A percentile compares a stretch with the other conserved stretches of the same genome.
Conservation (phyloP, 2,888 invertebrate species). For the Drosophila prostipennis region DNA sequence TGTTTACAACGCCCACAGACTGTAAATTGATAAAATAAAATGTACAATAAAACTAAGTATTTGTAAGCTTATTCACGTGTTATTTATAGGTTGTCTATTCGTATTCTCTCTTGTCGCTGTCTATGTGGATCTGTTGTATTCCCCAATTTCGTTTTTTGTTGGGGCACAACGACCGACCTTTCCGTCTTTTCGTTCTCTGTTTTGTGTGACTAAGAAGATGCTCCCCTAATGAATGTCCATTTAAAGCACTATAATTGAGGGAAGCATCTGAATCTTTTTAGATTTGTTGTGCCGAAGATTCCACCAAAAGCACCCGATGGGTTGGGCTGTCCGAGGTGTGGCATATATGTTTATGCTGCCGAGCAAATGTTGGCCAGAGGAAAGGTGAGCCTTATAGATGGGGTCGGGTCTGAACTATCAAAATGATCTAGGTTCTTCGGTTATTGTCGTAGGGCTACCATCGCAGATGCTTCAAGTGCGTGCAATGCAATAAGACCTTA, state of each 20-base stretch:
- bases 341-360: slow-evolving; percentile 94
- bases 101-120: slow-evolving; percentile 16
- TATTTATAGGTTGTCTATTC: slow-evolving; percentile 19
- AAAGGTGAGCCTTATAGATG: slow-evolving; percentile 86
- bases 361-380: slow-evolving; percentile 96
- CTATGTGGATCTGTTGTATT: slow-evolving; percentile 17
- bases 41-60: slow-evolving; percentile 54
- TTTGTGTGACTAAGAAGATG: slow-evolving; percentile 26
- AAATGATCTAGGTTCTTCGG: background rate
- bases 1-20: slow-evolving; percentile 67
- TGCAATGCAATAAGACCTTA: slow-evolving; percentile 92
- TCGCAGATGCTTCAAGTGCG: slow-evolving; percentile 95
- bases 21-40: slow-evolving; percentile 69
- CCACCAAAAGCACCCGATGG: slow-evolving; percentile 50
- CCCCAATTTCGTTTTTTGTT: slow-evolving; percentile 20
- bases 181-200: slow-evolving; percentile 4
- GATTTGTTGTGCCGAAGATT: slow-evolving; percentile 42
- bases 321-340: slow-evolving; percentile 90
- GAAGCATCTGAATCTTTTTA: slow-evolving; percentile 37
- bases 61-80: slow-evolving; percentile 36
- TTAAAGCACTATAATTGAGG: slow-evolving; percentile 26
- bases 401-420: slow-evolving; percentile 57
- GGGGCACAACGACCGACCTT: slow-evolving; percentile 15
- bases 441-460: slow-evolving; percentile 89
- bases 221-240: slow-evolving; percentile 22